Percentiles rank a stretch among this genome's conserved stretches.
These are phyloP conservation scores for Magallana ariakensis DNA, from an alignment of 1,140 invertebrate genomes.

Conservation along the genomic window DNA sequence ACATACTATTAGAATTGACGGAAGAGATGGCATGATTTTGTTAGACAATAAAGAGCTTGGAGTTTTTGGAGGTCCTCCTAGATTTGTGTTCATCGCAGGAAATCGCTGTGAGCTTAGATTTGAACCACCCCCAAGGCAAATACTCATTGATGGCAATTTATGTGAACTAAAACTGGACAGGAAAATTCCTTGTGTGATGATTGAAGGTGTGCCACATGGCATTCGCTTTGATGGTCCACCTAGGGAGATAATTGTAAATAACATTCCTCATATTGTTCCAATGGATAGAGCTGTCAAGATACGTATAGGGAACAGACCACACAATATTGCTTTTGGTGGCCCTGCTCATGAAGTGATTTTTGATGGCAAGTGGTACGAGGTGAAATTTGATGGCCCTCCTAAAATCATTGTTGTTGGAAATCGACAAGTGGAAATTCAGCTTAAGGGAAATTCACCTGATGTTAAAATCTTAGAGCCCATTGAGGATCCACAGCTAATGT, in stretches of 20 bases:
- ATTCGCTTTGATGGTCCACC: conserved; percentile 95
- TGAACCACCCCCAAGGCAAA: conserved; percentile 80
- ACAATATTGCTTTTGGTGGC: conserved; percentile 93
- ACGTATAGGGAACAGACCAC: conserved; percentile 86
- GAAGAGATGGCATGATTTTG: conserved; percentile 74
- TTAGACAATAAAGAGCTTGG: conserved; percentile 75
- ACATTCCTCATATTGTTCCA: conserved; percentile 85
- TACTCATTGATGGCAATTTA: conserved; percentile 90
- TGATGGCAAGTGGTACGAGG: conserved; percentile 83
- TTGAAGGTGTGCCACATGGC: conserved; percentile 81
- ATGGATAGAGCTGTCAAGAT: conserved; percentile 89
- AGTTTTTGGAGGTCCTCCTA: conserved; percentile 72
- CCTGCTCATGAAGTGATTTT: conserved; percentile 91
- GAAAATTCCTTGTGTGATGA: conserved; percentile 90
- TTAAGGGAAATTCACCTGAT: conserved; percentile 89
- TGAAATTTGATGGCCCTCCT: conserved; percentile 75
- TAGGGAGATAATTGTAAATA: conserved; percentile 93
- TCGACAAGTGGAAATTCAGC: conserved; percentile 89
- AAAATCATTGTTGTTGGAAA: conserved; percentile 77
- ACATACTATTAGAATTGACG: conserved; percentile 74
- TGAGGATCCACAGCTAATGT: conserved; percentile 37
- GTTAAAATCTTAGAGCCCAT: conserved; percentile 81
- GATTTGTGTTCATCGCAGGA: conserved; percentile 70
- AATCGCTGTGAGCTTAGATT: conserved; percentile 73
- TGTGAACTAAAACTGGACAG: conserved; percentile 93